Conservation (phyloP, 2,113 vertebrate genomes). For the Bos javanicus region DNA sequence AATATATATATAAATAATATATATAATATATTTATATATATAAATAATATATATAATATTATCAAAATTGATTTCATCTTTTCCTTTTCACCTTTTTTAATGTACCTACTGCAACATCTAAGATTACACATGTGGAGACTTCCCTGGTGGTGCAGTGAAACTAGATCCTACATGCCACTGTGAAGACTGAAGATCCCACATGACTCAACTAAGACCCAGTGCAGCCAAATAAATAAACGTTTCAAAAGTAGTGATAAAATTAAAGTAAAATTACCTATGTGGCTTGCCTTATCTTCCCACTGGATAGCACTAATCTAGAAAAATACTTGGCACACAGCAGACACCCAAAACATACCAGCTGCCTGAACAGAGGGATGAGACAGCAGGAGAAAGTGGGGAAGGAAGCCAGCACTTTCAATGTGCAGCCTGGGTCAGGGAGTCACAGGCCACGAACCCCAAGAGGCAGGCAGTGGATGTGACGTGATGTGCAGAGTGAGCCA, state of each 20-base stretch:
- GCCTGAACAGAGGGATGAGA: background rate
- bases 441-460: background rate
- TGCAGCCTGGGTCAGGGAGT: too few species aligned
- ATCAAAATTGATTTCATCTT: background rate
- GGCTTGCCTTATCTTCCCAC: background rate
- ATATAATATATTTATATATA: too few species aligned
- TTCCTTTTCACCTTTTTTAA: background rate
- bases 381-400: fast-evolving
- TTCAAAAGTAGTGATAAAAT: background rate
- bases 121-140: background rate
- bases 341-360: background rate
- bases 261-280: background rate
- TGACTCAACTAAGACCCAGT: background rate
- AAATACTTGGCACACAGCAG: background rate
- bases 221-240: background rate
- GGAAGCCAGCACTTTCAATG: background rate
- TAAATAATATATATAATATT: too few species aligned
- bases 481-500: fast-evolving
- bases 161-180: background rate
- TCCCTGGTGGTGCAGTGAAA: background rate
- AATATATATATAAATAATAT: too few species aligned
- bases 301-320: background rate
- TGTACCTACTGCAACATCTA: background rate
- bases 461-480: fast-evolving
- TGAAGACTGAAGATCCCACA: background rate